Evolutionary conservation across 2,113 vertebrate genomes (phyloP), one percentile per base, ranked within the genome.

Genomic region (Bubo scandiacus): DNA sequence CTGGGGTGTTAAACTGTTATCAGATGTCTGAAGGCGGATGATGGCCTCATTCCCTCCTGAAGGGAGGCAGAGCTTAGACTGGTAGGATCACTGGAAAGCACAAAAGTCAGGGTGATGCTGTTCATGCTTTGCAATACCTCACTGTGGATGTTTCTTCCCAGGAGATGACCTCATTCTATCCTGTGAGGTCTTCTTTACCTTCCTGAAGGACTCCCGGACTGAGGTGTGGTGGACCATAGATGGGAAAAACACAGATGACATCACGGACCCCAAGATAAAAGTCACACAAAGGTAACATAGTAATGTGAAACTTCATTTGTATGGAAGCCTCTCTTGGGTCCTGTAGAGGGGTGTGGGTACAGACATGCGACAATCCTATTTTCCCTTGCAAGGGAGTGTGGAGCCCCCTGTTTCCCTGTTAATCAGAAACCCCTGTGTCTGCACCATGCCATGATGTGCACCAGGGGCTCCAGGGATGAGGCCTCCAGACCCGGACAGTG

Each of bases 191-290:
- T 86, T 75, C 25, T 98, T 99, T 66, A 98, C 98, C 1, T 98
- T 98, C 92, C 87, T 99, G 78, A 94, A 97, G 6, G 91, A 96
- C 38, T 98, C 98, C 11, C n/a, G 58, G 25, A 98, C 97, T 68
- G 98, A 98, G 9, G 97, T 99, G n/a, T 99, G 99, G 99, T 99
- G 99, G 99, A 99, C 98, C 8, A 96, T 99, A 25, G 98, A 99
- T 72, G 99, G 99, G 32, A 98, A 97, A 90, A 98, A 90, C 36
- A 95, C 98, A 68, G 98, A 99, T 5, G 96, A 98, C 5, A 88
- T 98, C 16, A 29, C 58, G 0, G 98, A 98, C 18, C 54, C 93
- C 3, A 97, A 97, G 45, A 96, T 99, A 95, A 97, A 88, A 73
- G 34, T 97, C 65, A 96, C 96, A 47, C 94, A 96, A 90, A 97